These are phyloP conservation scores for Otolemur crassicaudatus DNA, from an alignment of 2,797 vertebrate species.

Conservation along the genomic window DNA sequence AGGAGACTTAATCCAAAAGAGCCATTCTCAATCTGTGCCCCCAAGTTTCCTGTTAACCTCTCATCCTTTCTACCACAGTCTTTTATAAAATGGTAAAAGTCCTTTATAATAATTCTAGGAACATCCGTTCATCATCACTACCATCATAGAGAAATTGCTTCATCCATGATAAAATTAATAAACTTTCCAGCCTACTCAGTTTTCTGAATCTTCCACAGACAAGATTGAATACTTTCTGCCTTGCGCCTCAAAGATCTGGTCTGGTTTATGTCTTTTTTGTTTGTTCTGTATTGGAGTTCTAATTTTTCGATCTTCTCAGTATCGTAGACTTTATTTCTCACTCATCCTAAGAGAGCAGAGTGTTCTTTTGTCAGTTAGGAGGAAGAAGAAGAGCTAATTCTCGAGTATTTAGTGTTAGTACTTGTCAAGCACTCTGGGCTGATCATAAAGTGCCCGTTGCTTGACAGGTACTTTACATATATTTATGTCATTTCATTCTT, in stretches of 20 bases:
- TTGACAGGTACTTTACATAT: neutral
- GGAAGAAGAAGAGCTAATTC: neutral
- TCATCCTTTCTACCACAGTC: neutral
- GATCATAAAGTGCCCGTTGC: neutral
- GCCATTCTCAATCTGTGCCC: neutral
- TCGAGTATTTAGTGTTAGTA: neutral
- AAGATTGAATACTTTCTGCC: neutral
- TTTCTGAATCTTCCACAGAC: neutral
- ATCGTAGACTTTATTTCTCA: neutral
- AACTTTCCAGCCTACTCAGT: neutral
- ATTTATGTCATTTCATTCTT: neutral
- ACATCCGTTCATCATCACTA: neutral
- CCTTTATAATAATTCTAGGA: neutral
- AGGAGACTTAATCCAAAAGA: neutral
- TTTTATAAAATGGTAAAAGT: neutral
- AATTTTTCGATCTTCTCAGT: neutral
- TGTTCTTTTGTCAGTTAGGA: neutral
- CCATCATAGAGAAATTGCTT: neutral
- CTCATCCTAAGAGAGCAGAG: neutral
- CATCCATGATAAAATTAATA: neutral
- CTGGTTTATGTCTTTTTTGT: neutral
- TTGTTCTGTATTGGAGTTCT: neutral
- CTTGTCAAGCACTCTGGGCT: neutral
- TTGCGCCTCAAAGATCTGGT: neutral
- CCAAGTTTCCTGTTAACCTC: neutral